Conservation (phyloP, 1,140 invertebrate genomes). For the Trichonephila clavata region DNA sequence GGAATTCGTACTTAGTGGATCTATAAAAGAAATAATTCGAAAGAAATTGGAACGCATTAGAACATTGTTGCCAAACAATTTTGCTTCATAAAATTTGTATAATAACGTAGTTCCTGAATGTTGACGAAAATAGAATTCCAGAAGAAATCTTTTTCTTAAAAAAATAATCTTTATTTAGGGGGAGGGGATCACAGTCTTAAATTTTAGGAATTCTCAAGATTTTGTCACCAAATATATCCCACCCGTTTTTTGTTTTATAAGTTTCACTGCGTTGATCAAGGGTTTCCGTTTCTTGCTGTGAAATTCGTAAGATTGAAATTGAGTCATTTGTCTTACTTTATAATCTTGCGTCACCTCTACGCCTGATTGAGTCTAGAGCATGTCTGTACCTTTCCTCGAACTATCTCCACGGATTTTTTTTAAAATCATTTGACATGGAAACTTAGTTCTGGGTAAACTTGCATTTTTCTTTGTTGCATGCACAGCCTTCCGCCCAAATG, state of each 20-base stretch:
- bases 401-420: background rate
- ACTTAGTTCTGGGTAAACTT: constrained; percentile 2
- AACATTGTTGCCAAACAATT: too few species aligned
- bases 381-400: background rate
- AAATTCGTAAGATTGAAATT: background rate
- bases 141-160: too few species aligned
- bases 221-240: background rate
- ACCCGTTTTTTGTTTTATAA: background rate
- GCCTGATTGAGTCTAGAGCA: background rate
- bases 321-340: background rate
- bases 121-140: too few species aligned
- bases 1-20: too few species aligned
- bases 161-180: too few species aligned
- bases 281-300: background rate
- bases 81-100: too few species aligned
- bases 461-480: background rate
- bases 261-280: background rate
- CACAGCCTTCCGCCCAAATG: background rate
- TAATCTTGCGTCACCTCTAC: constrained; percentile 9
- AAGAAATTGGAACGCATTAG: too few species aligned
- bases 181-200: too few species aligned
- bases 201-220: too few species aligned
- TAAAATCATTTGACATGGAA: constrained; percentile 11
- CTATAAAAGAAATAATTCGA: too few species aligned
- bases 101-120: too few species aligned